Percentiles rank a stretch among this genome's conserved stretches.
Conservation (phyloP, 2,797 vertebrate species). For the Vireo griseus region DNA sequence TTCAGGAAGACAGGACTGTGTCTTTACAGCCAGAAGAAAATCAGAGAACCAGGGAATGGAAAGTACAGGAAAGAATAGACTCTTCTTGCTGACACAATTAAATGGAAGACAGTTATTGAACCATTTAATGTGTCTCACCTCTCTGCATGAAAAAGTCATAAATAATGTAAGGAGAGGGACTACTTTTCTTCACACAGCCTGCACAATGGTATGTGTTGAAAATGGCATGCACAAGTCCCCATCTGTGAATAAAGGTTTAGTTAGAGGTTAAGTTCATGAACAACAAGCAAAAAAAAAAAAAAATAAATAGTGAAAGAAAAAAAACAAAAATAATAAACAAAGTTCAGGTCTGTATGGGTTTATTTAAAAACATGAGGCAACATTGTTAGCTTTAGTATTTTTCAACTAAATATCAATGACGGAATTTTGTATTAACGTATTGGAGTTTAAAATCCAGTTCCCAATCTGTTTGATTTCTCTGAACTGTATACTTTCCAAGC, state of each 20-base stretch:
- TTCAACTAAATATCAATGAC: background rate
- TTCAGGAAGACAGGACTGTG: background rate
- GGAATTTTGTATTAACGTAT: background rate
- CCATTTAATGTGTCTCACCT: constrained; percentile 39
- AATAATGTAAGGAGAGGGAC: constrained; percentile 38
- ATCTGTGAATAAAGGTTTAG: background rate
- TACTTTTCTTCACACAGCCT: background rate
- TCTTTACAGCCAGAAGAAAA: constrained; percentile 12
- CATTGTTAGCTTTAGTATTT: background rate
- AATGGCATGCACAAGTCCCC: background rate
- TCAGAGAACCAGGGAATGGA: background rate
- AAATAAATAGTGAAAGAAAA: background rate
- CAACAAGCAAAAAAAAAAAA: background rate
- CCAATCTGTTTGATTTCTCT: background rate
- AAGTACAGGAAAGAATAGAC: constrained; percentile 5
- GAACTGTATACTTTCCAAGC: background rate
- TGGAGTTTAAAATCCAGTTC: background rate
- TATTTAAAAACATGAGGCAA: background rate
- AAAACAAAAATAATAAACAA: background rate
- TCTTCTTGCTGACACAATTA: constrained; percentile 30
- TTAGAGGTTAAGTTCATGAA: background rate
- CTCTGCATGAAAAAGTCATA: constrained; percentile 28
- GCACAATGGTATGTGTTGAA: constrained; percentile 8
- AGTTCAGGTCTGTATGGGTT: background rate
- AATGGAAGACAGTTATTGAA: constrained; percentile 46